phyloP scores from a whole-genome alignment of 2,888 invertebrate species.

The Drosophila formosana region DNA sequence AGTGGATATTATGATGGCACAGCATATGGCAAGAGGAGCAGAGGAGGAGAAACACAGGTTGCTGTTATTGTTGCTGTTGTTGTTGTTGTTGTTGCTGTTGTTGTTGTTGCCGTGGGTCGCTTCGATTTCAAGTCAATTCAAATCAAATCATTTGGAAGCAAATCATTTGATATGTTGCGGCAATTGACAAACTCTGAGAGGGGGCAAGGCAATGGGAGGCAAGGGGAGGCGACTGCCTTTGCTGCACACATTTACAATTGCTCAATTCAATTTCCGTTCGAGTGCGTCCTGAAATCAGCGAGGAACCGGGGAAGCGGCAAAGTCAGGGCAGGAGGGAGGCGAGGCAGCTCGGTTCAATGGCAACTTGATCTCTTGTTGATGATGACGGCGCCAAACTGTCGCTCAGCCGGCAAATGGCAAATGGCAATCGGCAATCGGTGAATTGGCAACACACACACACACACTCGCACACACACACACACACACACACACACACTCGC shows the following conservation, averaged over 20 bases:
- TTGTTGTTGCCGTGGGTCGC: constrained; percentile 30
- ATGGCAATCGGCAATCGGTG: constrained; percentile 38
- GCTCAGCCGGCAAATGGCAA: constrained; percentile 46
- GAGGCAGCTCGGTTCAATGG: constrained; percentile 51
- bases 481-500: constrained; percentile 9
- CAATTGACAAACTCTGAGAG: constrained; percentile 74
- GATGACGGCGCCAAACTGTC: constrained; percentile 76
- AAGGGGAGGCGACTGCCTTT: background rate
- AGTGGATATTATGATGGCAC: constrained; percentile 61
- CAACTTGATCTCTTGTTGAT: constrained; percentile 72
- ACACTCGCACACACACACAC: constrained; percentile 21
- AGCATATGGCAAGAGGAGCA: constrained; percentile 17
- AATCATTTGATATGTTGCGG: constrained; percentile 82
- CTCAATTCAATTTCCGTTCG: constrained; percentile 83
- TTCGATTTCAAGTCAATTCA: constrained; percentile 82
- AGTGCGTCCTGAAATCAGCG: constrained; percentile 52
- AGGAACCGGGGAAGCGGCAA: background rate
- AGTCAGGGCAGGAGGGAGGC: background rate
- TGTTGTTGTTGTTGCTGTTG: constrained; percentile 20
- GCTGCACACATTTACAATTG: constrained; percentile 70
- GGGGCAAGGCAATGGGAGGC: background rate
- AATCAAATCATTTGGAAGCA: constrained; percentile 84
- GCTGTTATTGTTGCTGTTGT: background rate
- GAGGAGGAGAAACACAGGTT: background rate
- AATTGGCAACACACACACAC: constrained; percentile 45